These are phyloP conservation scores for Phataginus tricuspis DNA, from an alignment of 2,797 vertebrate genomes.

Conservation along the genomic window DNA sequence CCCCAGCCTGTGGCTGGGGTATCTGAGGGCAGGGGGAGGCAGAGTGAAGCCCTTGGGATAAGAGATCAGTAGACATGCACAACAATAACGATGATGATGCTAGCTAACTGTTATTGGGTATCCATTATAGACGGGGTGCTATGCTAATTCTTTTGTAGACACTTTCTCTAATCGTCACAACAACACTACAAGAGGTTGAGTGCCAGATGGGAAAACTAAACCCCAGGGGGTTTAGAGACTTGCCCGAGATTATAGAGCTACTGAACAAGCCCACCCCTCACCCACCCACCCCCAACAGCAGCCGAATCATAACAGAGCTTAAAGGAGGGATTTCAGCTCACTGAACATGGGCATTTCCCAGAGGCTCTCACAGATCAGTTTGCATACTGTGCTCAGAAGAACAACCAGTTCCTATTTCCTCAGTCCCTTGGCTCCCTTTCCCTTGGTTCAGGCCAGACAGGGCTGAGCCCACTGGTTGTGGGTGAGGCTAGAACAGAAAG, in stretches of 20 bases:
- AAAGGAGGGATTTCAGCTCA: neutral
- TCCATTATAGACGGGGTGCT: neutral
- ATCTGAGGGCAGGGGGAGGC: neutral
- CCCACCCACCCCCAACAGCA: no score
- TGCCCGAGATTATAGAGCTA: neutral
- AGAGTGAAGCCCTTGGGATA: neutral
- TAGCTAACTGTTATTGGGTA: neutral
- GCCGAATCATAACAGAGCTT: neutral
- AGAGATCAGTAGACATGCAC: neutral
- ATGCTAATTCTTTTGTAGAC: slow-evolving; percentile 16
- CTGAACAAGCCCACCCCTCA: neutral
- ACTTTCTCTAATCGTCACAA: slow-evolving; percentile 15
- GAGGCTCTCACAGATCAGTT: neutral
- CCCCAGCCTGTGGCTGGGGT: neutral
- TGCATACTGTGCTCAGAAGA: neutral
- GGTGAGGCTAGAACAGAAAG: neutral
- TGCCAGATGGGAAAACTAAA: neutral
- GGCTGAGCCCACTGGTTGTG: neutral
- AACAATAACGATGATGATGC: neutral
- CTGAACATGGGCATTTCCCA: neutral
- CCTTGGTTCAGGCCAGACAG: neutral
- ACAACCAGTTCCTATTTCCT: slow-evolving; percentile 1
- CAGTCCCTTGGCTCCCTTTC: neutral
- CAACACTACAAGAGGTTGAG: neutral
- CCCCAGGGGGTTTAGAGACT: neutral